phyloP scores from a whole-genome alignment of 2,888 invertebrate genomes.

The Cephus runcator region DNA sequence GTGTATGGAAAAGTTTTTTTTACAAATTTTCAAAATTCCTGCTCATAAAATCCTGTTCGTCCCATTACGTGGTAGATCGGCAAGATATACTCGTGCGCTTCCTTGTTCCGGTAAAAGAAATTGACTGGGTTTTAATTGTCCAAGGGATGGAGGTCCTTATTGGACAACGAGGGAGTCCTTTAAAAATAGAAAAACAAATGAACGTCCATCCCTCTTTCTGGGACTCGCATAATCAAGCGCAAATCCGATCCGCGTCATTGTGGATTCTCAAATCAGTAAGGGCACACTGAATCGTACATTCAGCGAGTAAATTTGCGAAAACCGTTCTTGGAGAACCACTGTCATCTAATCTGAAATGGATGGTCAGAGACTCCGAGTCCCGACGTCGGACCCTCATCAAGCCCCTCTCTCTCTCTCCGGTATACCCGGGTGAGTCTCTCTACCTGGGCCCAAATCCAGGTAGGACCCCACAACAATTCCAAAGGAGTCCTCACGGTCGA shows the following conservation, averaged over 20 bases:
- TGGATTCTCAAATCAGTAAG: neutral
- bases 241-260: neutral
- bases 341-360: constrained; percentile 20
- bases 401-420: constrained; percentile 12
- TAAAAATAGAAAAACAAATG: neutral
- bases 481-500: neutral
- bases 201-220: neutral
- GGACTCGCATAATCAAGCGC: neutral
- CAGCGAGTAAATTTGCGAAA: neutral
- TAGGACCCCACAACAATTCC: neutral
- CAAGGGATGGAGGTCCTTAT: neutral
- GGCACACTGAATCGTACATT: neutral
- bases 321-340: constrained; percentile 18
- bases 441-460: constrained; percentile 39
- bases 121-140: neutral
- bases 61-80: neutral
- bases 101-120: neutral
- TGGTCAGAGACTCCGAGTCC: constrained; percentile 14
- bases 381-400: constrained; percentile 55
- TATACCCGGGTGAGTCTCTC: constrained; percentile 19
- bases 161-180: neutral
- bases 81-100: neutral
- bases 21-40: neutral
- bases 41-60: neutral
- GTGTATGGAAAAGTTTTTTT: neutral